Percentiles rank a stretch among this genome's conserved stretches.
Conservation (phyloP, 2,888 invertebrate species). For the Crematogaster levior region DNA sequence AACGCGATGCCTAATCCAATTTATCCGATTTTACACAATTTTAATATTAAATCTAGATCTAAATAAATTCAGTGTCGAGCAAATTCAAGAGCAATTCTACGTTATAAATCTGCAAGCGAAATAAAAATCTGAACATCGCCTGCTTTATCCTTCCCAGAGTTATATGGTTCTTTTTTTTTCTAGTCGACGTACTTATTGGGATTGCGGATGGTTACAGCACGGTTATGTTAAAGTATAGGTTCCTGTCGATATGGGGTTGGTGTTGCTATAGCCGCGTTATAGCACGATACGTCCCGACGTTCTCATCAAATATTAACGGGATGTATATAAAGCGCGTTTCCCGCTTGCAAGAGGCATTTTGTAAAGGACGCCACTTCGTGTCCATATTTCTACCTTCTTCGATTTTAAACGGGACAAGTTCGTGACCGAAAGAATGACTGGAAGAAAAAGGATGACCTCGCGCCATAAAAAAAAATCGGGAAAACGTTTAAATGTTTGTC, state of each 20-base stretch:
- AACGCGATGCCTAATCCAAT: background rate
- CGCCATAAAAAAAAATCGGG: background rate
- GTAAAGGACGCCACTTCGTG: conserved; percentile 29
- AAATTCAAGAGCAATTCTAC: background rate
- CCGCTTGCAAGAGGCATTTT: conserved; percentile 19
- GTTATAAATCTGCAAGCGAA: conserved; percentile 9
- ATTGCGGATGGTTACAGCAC: conserved; percentile 39
- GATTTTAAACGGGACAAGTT: conserved; percentile 26
- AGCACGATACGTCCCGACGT: conserved; percentile 45
- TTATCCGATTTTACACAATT: background rate
- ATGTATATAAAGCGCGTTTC: conserved; percentile 42
- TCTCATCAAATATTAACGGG: conserved; percentile 45
- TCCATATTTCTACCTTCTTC: conserved; percentile 40
- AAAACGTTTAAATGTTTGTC: background rate
- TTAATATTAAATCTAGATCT: background rate
- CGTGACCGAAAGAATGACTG: conserved; percentile 16
- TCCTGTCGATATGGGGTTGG: conserved; percentile 42
- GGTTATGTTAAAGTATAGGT: conserved; percentile 48
- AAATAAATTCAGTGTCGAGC: background rate
- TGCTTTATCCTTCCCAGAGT: conserved; percentile 6
- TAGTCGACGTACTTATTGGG: conserved; percentile 41
- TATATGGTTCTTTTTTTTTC: background rate
- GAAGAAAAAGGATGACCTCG: background rate
- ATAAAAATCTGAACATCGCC: conserved; percentile 28
- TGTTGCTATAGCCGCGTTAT: conserved; percentile 52